These are phyloP conservation scores for Leucozona laternaria DNA, from an alignment of 2,888 invertebrate species.

Conservation along the genomic window DNA sequence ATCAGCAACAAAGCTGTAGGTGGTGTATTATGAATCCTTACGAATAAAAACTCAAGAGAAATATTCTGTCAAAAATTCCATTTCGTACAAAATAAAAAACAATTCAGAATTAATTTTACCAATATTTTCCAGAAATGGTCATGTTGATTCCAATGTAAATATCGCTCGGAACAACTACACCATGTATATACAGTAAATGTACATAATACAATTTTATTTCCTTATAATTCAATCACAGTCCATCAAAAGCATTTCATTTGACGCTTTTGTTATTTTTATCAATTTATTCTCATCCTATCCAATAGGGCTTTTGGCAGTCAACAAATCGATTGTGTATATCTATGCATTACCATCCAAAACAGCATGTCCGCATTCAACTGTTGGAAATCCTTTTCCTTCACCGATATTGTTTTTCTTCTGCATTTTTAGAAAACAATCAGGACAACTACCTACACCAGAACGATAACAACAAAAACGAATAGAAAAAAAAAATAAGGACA, in stretches of 20 bases:
- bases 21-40: too few relatives aligned
- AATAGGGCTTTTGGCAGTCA: constrained; percentile 26
- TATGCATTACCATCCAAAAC: constrained; percentile 33
- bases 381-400: constrained; percentile 23
- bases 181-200: too few relatives aligned
- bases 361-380: constrained; percentile 18
- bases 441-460: constrained; percentile 33
- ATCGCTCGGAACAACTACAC: too few relatives aligned
- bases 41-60: too few relatives aligned
- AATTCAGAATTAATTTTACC: too few relatives aligned
- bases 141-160: too few relatives aligned
- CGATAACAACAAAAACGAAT: background rate
- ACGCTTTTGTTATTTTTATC: constrained; percentile 19
- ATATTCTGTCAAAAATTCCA: too few relatives aligned
- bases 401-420: constrained; percentile 9
- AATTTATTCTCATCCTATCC: constrained; percentile 27
- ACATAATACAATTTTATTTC: constrained; percentile 9
- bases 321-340: constrained; percentile 9
- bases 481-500: background rate
- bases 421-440: constrained; percentile 26
- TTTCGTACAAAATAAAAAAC: too few relatives aligned
- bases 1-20: too few relatives aligned
- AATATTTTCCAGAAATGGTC: too few relatives aligned
- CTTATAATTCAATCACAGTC: constrained; percentile 34
- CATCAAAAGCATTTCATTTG: constrained; percentile 12